Conservation (phyloP, 2,113 vertebrate species). For the Phaethon lepturus region DNA sequence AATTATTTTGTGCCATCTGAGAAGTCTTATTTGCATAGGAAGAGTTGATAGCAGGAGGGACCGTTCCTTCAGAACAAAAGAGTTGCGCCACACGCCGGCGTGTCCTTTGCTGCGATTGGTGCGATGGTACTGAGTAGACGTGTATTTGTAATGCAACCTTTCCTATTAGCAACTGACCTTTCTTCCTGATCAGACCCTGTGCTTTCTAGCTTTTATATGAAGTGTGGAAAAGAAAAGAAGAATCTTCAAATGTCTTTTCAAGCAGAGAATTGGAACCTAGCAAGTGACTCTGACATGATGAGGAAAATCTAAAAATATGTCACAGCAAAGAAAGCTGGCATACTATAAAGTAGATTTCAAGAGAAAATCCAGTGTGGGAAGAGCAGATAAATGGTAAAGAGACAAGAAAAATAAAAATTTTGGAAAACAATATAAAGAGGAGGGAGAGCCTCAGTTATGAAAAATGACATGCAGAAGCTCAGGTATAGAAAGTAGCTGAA, state of each 20-base stretch:
- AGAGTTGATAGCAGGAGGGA: background rate
- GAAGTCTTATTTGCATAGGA: background rate
- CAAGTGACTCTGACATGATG: background rate
- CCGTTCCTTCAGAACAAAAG: background rate
- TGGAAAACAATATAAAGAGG: background rate
- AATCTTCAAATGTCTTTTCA: background rate
- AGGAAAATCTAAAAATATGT: constrained; percentile 5
- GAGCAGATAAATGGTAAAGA: background rate
- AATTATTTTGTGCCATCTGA: background rate
- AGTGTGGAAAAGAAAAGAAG: background rate
- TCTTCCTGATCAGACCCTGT: background rate
- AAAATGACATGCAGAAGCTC: background rate
- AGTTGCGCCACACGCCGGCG: fast-evolving
- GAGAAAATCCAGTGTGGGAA: background rate
- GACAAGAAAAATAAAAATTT: background rate
- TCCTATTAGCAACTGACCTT: constrained; percentile 32
- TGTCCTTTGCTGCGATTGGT: background rate
- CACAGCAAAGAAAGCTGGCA: background rate
- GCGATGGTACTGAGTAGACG: fast-evolving
- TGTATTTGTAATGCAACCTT: background rate
- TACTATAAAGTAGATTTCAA: background rate
- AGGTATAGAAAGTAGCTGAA: background rate
- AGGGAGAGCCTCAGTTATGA: background rate
- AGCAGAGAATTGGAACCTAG: background rate
- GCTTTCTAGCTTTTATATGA: background rate